Evolutionary conservation across 2,888 invertebrate genomes (phyloP), one percentile per base, ranked within the genome.

Genomic region (Cartodere bifasciata): DNA sequence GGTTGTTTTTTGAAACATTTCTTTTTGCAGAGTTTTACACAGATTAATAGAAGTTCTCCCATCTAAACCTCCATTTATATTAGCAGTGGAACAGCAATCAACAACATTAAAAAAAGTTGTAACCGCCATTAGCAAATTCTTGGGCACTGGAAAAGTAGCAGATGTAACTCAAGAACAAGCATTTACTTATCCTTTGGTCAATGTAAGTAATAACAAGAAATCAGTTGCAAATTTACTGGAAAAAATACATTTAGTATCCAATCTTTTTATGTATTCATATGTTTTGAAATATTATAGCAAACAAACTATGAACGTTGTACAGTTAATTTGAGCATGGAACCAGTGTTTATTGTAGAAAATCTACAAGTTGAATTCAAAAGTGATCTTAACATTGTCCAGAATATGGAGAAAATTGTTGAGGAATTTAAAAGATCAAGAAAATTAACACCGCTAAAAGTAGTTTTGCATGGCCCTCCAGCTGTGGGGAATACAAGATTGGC

Each of bases 391-490:
- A 70, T 75, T 52, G 63, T 35, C 48, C 63, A 41, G 37, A 55
- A 50, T 55, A 70, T 57, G 59, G 60, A 42, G 48, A 63, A 40
- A 12, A 50, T 63, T 12, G 53, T 56, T 7, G 38, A 41, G 7
- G 60, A 44, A 28, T 42, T 42, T 15, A 60, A 59, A 39, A 62
- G 26, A 23, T 16, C 65, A 24, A 61, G 70, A 43, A 62, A 62
- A 40, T 53, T 78, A 35, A 64, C 62, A 44, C 67, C 75, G 23
- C 61, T 75, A 41, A 73, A 70, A 45, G 51, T 68, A 24, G 45
- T 76, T 10, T 52, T 79, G 2, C 70, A 74, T 40, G 79, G 78
- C 2, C 76, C 77, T 12, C 75, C 78, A 3, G 66, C 71, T 4
- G 63, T 68, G 7, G 78, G 78, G 13, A 78, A 78, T 56, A 72